Base-by-base conservation (phyloP, 2,888 invertebrate genomes). In the Drosophila incognita region DNA sequence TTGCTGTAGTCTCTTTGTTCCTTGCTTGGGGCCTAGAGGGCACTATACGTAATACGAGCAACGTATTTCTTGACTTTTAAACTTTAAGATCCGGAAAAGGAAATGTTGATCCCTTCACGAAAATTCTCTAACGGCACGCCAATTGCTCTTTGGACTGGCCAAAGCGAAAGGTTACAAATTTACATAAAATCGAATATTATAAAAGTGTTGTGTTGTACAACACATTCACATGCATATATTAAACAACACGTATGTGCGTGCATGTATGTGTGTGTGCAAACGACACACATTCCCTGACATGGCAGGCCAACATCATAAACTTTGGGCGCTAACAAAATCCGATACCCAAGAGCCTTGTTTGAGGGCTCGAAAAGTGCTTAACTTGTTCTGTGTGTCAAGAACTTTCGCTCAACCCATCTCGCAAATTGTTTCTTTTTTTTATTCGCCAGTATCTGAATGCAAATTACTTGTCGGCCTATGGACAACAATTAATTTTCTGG, bases 141-240 rank as follows among this genome's bases (percentile, higher is more conserved):
- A 86, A 77, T 79, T 56, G 68, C 64, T 69, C 67, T 56, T 69
- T 48, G 53, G 65, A 53, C 51, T 42, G 49, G 60, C 69, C 65
- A 60, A 69, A 68, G 74, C 70, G 69, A 86, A 86, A 85, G 85
- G 85, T 87, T 86, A 87, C 62, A 69, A 83, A 86, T 86, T 86
- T 80, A 71, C 87, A 86, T 86, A 86, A 86, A 85, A 86, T 86
- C 85, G 85, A 86, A 87, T 78, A 74, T 62, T 76, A 56, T 76
- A 53, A 63, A 63, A 54, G 59, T 57, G 51, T 64, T 61, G 40
- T 66, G 42, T 68, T 68, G 57, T 69, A 49, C 53, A 74, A 60
- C 40, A 33, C 42, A 60, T 33, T 48, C 51, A 13, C 29, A 65
- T 49, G 49, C 33, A 42, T 58, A 56, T n/a, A 29, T 36, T 36